A percentile compares a stretch with the other conserved stretches of the same genome.
These are phyloP conservation scores for Tipula confusa DNA, from an alignment of 2,888 invertebrate genomes.

Conservation along the genomic window DNA sequence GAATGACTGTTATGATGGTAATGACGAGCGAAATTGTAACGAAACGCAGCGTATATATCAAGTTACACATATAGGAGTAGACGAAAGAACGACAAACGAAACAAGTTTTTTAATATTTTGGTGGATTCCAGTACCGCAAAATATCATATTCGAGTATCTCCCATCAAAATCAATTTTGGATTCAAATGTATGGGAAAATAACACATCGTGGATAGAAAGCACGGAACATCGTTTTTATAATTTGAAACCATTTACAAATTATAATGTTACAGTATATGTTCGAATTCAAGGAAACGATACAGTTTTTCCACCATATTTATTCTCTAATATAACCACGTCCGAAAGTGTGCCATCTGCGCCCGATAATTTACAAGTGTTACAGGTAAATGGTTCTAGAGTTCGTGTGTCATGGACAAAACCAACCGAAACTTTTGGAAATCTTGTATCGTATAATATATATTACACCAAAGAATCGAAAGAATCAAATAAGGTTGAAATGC, in stretches of 20 bases:
- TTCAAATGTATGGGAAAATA: conserved; percentile 57
- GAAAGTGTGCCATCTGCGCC: conserved; percentile 72
- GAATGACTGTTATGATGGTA: conserved; percentile 67
- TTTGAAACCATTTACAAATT: conserved; percentile 66
- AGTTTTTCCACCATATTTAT: conserved; percentile 62
- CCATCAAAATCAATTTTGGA: conserved; percentile 58
- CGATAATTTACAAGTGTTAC: conserved; percentile 58
- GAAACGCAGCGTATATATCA: conserved; percentile 50
- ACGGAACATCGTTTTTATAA: conserved; percentile 58
- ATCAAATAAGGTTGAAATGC: conserved; percentile 35
- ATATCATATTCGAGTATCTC: conserved; percentile 56
- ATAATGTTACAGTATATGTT: conserved; percentile 75
- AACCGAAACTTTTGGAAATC: conserved; percentile 57
- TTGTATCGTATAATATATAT: conserved; percentile 60
- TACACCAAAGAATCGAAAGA: conserved; percentile 60
- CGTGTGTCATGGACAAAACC: conserved; percentile 68
- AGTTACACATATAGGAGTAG: conserved; percentile 62
- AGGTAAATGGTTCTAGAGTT: conserved; percentile 61
- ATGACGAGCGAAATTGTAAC: conserved; percentile 67
- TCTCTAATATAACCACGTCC: conserved; percentile 58
- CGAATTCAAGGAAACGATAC: conserved; percentile 50
- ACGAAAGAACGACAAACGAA: conserved; percentile 59
- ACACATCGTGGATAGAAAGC: conserved; percentile 58
- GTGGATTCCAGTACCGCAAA: conserved; percentile 49
- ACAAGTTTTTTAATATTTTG: conserved; percentile 63